Evolutionary conservation across 2,113 vertebrate species (phyloP), one percentile per base, ranked within the genome.

Genomic region (Campylorhamphus procurvoides): DNA sequence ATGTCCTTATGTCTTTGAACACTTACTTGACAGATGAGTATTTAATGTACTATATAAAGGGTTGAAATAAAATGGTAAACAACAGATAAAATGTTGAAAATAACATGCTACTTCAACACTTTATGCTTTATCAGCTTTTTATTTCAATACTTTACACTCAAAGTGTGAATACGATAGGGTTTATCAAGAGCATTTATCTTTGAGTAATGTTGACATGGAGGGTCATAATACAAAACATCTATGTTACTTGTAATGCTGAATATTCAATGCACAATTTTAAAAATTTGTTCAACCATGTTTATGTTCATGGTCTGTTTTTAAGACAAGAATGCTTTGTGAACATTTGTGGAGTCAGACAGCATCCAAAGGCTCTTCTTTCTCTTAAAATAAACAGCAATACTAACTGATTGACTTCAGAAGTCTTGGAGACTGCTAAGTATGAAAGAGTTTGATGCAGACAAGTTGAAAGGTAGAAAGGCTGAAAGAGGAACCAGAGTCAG

Each of bases 21-120:
- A 4, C 33, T 68, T 75, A 25, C 60, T 90, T 92, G 77, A 74
- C 47, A 92, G 64, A 94, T 24, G 9, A 89, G 50, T 73, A 91
- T 92, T 84, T 93, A 87, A 93, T 18, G 29, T 81, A 76, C n/a
- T 62, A 75, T 44, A 68, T 77, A 42, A 83, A 81, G 40, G 85
- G 74, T 59, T 93, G 83, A 96, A 94, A 95, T 91, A 97, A 96
- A 96, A 96, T 94, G 93, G 87, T 77, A 94, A 96, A 94, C 9
- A 86, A 95, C 95, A 96, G 94, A 80, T 84, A 94, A 93, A 97
- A 97, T 94, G 94, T 97, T 97, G 96, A 92, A 97, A 95, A 94
- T 94, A 96, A 78, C 94, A 87, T 63, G 52, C 63, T 96, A 91
- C 71, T 96, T 84, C 71, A 69, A 93, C 90, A 89, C 49, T 96